These are phyloP conservation scores for Eulemur albifrons DNA, from an alignment of 2,797 vertebrate species.

Conservation along the genomic window DNA sequence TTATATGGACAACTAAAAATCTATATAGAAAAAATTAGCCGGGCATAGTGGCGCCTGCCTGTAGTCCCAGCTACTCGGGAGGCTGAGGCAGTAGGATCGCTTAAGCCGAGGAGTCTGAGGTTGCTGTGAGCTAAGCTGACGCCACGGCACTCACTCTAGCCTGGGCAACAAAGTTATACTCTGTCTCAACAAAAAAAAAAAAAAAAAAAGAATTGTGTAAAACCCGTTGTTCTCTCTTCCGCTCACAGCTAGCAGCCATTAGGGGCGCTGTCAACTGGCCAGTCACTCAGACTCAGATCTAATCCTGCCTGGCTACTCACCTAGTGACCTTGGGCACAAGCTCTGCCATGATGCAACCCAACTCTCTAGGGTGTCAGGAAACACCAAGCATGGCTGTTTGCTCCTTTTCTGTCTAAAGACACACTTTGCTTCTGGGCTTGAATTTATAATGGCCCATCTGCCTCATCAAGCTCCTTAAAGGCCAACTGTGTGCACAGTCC, in stretches of 20 bases:
- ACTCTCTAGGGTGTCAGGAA: not conserved
- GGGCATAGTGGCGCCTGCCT: no score
- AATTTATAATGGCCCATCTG: not conserved
- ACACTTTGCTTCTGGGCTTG: not conserved
- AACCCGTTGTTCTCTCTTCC: not conserved
- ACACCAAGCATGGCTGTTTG: not conserved
- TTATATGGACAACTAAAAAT: no score
- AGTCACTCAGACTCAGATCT: not conserved
- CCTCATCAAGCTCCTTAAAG: not conserved
- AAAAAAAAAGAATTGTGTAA: not conserved
- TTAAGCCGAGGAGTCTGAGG: no score
- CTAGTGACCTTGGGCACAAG: not conserved
- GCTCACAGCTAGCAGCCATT: not conserved
- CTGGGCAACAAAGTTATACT: no score
- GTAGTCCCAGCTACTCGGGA: no score
- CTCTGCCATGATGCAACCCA: not conserved
- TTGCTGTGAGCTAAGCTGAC: no score
- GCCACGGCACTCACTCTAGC: no score
- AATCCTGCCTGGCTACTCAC: not conserved
- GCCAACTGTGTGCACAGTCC: not conserved
- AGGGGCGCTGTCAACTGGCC: accelerated
- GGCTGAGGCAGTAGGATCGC: no score
- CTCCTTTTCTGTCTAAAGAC: not conserved
- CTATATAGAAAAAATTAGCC: no score
- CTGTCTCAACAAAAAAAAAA: no score